A percentile compares a stretch with the other conserved stretches of the same genome.
Conservation (phyloP, 2,113 vertebrate species). For the Eulemur rufifrons region DNA sequence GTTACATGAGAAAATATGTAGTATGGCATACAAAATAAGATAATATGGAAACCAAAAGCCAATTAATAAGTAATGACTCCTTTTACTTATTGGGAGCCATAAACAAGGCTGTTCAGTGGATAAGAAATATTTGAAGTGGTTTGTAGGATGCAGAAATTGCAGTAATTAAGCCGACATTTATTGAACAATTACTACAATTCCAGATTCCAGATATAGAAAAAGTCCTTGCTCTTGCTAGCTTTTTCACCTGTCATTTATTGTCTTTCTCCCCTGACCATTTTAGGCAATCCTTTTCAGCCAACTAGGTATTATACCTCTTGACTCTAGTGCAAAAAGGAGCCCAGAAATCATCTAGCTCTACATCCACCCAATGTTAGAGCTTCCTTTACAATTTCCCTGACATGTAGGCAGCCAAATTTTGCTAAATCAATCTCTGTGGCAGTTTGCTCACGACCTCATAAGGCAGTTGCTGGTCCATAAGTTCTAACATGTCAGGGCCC, state of each 20-base stretch:
- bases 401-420: neutral
- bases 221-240: neutral
- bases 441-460: neutral
- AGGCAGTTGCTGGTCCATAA: neutral
- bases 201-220: neutral
- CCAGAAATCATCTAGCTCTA: neutral
- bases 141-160: neutral
- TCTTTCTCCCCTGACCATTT: neutral
- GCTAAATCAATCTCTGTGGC: neutral
- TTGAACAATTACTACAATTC: conserved; percentile 22
- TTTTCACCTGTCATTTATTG: conserved; percentile 11
- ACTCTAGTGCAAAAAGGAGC: neutral
- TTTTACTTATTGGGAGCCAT: neutral
- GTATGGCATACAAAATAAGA: neutral
- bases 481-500: neutral
- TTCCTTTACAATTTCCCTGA: neutral
- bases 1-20: conserved; percentile 11
- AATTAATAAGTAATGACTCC: conserved; percentile 35
- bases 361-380: neutral
- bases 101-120: neutral
- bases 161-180: conserved; percentile 39
- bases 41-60: conserved; percentile 1
- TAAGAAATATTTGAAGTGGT: neutral
- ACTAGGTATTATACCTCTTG: neutral
- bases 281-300: neutral